These are phyloP conservation scores for Strix uralensis DNA, from an alignment of 2,113 vertebrate genomes.

Conservation along the genomic window DNA sequence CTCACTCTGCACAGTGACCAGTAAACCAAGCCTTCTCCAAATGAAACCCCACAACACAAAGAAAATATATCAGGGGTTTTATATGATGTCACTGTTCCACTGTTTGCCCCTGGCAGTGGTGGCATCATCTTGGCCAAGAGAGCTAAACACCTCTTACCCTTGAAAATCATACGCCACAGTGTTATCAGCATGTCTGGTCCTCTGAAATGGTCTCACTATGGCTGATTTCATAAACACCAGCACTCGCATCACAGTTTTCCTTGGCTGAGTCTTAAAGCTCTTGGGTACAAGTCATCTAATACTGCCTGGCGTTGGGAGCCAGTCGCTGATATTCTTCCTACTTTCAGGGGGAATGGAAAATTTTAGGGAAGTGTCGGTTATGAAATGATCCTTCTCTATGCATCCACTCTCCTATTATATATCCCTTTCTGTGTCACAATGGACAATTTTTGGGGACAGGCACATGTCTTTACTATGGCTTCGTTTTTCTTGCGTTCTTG, in stretches of 20 bases:
- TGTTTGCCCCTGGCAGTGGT: neutral
- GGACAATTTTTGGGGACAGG: neutral
- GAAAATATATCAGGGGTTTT: neutral
- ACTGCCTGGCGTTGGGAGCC: neutral
- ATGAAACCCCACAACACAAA: neutral
- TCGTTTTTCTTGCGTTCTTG: neutral
- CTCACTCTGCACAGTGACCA: neutral
- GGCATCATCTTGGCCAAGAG: neutral
- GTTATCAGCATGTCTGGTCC: neutral
- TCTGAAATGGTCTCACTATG: fast-evolving
- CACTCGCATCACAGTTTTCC: fast-evolving
- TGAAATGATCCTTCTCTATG: neutral
- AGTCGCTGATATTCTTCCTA: neutral
- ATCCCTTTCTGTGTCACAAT: neutral
- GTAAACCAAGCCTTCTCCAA: neutral
- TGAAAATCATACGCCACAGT: fast-evolving
- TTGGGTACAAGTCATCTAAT: neutral
- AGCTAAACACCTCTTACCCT: neutral
- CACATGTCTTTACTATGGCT: neutral
- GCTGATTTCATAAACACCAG: neutral
- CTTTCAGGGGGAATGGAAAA: neutral
- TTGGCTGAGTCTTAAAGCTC: neutral
- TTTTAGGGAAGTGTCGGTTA: neutral
- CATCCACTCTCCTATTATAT: fast-evolving
- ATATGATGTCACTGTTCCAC: neutral